Evolutionary conservation across 2,113 vertebrate species (phyloP).

Genomic region (Microcebus griseorufus): DNA sequence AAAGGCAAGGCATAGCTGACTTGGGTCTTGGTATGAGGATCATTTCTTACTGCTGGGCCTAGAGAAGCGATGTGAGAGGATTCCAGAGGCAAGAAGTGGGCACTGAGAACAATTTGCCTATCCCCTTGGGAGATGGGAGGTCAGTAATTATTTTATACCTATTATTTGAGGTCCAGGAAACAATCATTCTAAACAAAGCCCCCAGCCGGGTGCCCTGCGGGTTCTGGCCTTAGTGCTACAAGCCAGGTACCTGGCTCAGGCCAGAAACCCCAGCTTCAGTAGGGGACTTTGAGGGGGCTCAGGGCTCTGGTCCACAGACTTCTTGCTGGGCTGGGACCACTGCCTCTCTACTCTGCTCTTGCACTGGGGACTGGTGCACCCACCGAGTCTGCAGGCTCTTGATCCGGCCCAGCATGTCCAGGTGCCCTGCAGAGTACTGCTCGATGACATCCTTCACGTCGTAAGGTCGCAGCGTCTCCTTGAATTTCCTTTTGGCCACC

Average conservation of each 20-base stretch:
- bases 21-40: not conserved
- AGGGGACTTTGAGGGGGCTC: not conserved
- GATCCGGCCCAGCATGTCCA: constrained; percentile 99
- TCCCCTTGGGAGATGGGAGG: not conserved
- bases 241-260: not conserved
- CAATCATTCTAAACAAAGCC: not conserved
- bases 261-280: not conserved
- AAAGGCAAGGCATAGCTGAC: not conserved
- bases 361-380: not conserved
- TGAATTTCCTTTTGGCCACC: constrained; percentile 99
- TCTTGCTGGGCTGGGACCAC: fast-evolving
- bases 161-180: constrained; percentile 1
- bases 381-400: constrained; percentile 96
- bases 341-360: not conserved
- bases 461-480: constrained; percentile 96
- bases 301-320: not conserved
- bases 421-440: constrained; percentile 97
- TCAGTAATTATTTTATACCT: not conserved
- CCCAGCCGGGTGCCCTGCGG: too few relatives aligned
- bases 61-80: not conserved
- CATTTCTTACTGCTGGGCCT: not conserved
- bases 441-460: constrained; percentile 99
- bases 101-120: not conserved
- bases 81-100: not conserved
- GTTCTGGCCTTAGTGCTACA: fast-evolving